Percentiles rank a stretch among this genome's conserved stretches.
Conservation (phyloP, 2,113 vertebrate genomes). For the Dendrocopos noguchii region DNA sequence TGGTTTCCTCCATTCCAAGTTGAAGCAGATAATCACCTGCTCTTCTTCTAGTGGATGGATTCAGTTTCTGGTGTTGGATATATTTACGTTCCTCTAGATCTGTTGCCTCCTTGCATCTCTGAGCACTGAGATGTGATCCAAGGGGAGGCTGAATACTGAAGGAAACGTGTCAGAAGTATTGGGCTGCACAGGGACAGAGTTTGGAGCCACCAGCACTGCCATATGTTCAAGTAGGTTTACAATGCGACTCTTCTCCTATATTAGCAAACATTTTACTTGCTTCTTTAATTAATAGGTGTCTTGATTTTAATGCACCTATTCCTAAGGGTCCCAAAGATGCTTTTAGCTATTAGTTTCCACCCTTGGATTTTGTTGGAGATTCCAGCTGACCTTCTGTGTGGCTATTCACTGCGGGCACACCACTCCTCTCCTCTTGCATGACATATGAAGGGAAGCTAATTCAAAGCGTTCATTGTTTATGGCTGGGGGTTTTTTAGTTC, state of each 20-base stretch:
- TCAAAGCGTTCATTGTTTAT: conserved; percentile 80
- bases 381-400: conserved; percentile 47
- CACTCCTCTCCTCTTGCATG: conserved; percentile 63
- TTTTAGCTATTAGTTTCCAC: conserved; percentile 1
- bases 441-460: conserved; percentile 72
- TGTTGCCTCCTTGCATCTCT: neutral
- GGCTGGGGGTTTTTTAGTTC: conserved; percentile 50
- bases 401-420: conserved; percentile 50
- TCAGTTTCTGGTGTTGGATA: neutral
- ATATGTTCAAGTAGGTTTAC: neutral
- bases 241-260: neutral
- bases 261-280: neutral
- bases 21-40: neutral
- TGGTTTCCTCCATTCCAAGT: neutral
- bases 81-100: neutral
- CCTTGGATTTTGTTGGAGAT: conserved; percentile 8
- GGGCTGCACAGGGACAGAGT: neutral
- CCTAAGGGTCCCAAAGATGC: neutral
- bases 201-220: neutral
- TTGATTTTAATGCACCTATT: neutral
- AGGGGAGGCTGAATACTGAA: neutral
- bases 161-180: neutral
- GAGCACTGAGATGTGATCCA: neutral
- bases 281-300: neutral
- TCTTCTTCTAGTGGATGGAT: neutral